A percentile compares a stretch with the other conserved stretches of the same genome.
Conservation (phyloP, 2,113 vertebrate species). For the Chaenocephalus aceratus region DNA sequence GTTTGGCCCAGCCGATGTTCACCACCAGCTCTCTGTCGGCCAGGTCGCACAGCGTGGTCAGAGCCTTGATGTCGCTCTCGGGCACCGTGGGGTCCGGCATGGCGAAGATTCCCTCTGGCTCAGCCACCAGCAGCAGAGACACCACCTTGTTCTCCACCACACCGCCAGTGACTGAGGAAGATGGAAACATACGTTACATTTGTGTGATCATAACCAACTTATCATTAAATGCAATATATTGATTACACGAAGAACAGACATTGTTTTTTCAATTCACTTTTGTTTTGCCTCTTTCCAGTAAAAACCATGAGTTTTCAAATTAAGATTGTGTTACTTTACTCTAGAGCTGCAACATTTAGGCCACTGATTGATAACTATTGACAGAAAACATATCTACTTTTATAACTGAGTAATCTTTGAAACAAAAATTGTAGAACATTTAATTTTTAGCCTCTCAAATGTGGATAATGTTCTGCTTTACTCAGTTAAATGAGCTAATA, state of each 20-base stretch:
- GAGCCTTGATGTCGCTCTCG: conserved; percentile 98
- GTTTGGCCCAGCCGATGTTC: conserved; percentile 99
- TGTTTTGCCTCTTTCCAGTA: neutral
- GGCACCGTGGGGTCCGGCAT: conserved; percentile 98
- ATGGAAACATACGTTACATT: neutral
- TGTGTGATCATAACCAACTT: neutral
- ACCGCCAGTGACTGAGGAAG: conserved; percentile 63
- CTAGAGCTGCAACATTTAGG: no score
- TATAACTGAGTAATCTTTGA: no score
- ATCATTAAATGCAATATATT: neutral
- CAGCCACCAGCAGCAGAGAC: conserved; percentile 95
- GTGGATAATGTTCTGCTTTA: no score
- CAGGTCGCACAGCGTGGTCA: conserved; percentile 97
- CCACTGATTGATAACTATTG: no score
- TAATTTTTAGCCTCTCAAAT: no score
- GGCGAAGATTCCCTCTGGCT: conserved; percentile 98
- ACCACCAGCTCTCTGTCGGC: conserved; percentile 97
- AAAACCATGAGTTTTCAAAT: neutral
- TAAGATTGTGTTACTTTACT: no score
- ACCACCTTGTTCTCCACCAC: conserved; percentile 96
- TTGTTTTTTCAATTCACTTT: no score
- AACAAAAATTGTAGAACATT: no score
- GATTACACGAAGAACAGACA: no score
- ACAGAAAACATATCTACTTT: no score
- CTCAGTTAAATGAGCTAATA: no score